Evolutionary conservation across 2,113 vertebrate genomes (phyloP).

Genomic region (Sorex fumeus): DNA sequence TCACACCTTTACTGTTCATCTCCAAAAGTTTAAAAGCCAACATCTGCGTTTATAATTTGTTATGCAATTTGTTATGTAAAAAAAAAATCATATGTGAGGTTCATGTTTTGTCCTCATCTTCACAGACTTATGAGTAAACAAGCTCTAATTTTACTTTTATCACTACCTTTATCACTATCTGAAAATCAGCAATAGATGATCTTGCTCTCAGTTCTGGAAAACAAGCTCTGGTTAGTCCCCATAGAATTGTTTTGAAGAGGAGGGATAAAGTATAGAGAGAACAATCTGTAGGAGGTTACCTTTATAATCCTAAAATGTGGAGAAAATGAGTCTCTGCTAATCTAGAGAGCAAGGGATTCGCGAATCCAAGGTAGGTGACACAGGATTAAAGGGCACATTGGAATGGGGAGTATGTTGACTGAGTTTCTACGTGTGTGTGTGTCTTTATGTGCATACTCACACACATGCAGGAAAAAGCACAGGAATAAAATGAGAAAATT

Average conservation of each 20-base stretch:
- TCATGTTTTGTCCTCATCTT: neutral
- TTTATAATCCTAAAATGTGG: neutral
- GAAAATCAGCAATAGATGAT: slow-evolving; percentile 39
- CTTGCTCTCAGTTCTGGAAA: neutral
- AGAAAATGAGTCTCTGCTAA: neutral
- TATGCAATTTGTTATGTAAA: too few relatives aligned
- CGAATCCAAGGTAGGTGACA: slow-evolving; percentile 18
- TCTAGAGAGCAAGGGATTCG: slow-evolving; percentile 18
- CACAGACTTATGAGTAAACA: slow-evolving; percentile 18
- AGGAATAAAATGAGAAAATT: slow-evolving; percentile 16
- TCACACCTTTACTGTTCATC: slow-evolving; percentile 20
- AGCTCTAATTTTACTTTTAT: neutral
- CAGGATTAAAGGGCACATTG: neutral
- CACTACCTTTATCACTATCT: slow-evolving; percentile 20
- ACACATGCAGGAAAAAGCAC: slow-evolving; percentile 9
- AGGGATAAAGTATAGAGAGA: neutral
- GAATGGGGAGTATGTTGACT: neutral
- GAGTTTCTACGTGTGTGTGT: too few relatives aligned
- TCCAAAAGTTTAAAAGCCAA: slow-evolving; percentile 24
- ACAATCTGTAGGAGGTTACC: neutral
- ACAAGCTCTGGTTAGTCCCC: neutral
- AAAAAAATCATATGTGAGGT: neutral
- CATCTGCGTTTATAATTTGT: slow-evolving; percentile 21
- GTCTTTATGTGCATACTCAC: fast-evolving
- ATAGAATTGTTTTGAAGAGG: neutral